Conservation (phyloP, 2,113 vertebrate genomes). For the Heterotis niloticus region DNA sequence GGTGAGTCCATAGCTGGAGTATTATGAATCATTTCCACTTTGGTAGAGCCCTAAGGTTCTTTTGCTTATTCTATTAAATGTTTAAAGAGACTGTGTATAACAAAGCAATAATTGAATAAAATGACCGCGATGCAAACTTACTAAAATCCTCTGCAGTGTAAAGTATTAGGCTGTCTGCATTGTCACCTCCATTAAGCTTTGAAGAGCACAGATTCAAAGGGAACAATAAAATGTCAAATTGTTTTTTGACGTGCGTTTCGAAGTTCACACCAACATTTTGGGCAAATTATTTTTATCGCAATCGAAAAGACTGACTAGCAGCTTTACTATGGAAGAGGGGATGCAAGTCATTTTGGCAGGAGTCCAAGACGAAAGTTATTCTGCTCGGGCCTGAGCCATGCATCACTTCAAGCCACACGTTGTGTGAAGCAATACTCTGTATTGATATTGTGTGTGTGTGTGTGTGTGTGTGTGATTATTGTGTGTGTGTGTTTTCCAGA, state of each 20-base stretch:
- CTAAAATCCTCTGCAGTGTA: not conserved
- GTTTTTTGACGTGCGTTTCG: too few species aligned
- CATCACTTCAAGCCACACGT: not conserved
- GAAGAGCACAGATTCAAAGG: too few species aligned
- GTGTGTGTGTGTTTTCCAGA: not conserved
- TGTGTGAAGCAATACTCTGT: not conserved
- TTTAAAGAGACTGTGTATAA: not conserved
- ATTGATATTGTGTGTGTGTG: not conserved
- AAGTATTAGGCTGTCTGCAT: too few species aligned
- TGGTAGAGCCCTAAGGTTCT: conserved; percentile 30
- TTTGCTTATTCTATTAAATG: not conserved
- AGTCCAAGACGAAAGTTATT: not conserved
- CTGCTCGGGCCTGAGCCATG: not conserved
- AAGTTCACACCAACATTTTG: too few species aligned
- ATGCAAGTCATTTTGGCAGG: conserved; percentile 9
- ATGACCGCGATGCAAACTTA: too few species aligned
- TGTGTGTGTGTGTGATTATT: not conserved
- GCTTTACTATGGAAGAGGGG: not conserved
- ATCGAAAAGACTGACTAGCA: not conserved
- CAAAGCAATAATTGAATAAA: not conserved
- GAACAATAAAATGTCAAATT: too few species aligned
- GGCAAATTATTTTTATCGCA: too few species aligned
- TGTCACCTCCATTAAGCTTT: too few species aligned
- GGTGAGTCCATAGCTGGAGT: conserved; percentile 52
- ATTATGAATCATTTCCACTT: conserved; percentile 53